Evolutionary conservation across 2,888 invertebrate genomes (phyloP).

Genomic region (Osmoderma eremita): DNA sequence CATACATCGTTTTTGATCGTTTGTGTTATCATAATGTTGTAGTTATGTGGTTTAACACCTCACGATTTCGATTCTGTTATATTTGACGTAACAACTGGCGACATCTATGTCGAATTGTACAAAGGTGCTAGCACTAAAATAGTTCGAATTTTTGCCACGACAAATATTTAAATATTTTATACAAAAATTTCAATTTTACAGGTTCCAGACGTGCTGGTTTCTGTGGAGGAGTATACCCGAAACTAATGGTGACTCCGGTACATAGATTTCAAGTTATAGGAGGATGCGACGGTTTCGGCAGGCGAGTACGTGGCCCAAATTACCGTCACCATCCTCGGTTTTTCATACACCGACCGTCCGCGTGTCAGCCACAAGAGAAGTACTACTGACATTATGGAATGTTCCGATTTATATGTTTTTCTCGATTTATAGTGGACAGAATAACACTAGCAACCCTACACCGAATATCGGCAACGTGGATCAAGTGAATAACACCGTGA

Average conservation of each 20-base stretch:
- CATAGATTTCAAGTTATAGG: conserved; percentile 74
- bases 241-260: conserved; percentile 78
- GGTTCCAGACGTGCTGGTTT: conserved; percentile 53
- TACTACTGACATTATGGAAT: conserved; percentile 5
- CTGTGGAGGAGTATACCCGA: conserved; percentile 57
- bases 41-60: too few species aligned
- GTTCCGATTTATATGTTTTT: neutral
- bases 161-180: neutral
- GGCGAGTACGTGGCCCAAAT: conserved; percentile 56
- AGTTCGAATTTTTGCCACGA: neutral
- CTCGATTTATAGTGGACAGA: neutral
- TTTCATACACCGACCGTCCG: conserved; percentile 29
- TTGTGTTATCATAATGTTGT: too few species aligned
- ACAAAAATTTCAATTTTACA: conserved; percentile 17
- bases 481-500: conserved; percentile 30
- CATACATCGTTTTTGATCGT: too few species aligned
- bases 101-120: too few species aligned
- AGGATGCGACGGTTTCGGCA: conserved; percentile 68
- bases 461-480: conserved; percentile 40
- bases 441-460: conserved; percentile 31
- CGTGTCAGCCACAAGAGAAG: conserved; percentile 58
- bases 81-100: too few species aligned
- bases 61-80: too few species aligned
- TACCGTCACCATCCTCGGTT: conserved; percentile 58
- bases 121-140: too few species aligned